These are phyloP conservation scores for Lithobates sylvaticus DNA, from an alignment of 2,797 vertebrate species.

Conservation along the genomic window DNA sequence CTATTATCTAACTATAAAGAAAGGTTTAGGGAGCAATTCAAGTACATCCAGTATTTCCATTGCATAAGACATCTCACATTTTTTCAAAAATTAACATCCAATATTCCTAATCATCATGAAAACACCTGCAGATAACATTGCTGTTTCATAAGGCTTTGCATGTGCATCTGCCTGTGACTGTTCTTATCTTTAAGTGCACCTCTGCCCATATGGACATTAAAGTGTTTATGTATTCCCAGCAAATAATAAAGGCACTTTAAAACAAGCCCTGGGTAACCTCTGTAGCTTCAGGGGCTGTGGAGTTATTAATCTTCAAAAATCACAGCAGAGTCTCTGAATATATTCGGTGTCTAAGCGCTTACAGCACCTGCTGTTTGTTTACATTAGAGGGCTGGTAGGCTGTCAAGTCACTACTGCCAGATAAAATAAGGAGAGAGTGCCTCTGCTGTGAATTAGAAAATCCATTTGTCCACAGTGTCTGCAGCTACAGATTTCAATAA, in stretches of 20 bases:
- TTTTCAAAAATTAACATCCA: not conserved
- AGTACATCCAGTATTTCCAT: not conserved
- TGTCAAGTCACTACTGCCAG: too few species aligned
- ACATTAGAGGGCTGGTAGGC: too few species aligned
- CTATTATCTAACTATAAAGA: constrained; percentile 14
- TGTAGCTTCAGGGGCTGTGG: not conserved
- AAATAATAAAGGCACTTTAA: not conserved
- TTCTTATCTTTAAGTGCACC: not conserved
- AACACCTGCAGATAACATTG: too few species aligned
- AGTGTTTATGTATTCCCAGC: not conserved
- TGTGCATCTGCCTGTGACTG: not conserved
- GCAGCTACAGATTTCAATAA: not conserved
- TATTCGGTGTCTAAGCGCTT: not conserved
- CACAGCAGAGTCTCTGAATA: not conserved
- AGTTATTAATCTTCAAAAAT: not conserved
- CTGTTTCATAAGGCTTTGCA: too few species aligned
- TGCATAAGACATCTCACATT: not conserved
- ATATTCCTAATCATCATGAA: not conserved
- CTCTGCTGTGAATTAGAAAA: not conserved
- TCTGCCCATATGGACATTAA: not conserved
- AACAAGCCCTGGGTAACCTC: not conserved
- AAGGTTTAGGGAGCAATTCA: not conserved
- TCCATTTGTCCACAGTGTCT: not conserved
- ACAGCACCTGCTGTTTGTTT: too few species aligned
- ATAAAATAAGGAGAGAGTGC: too few species aligned